Conservation (phyloP, 1,140 invertebrate genomes). For the Arion vulgaris region DNA sequence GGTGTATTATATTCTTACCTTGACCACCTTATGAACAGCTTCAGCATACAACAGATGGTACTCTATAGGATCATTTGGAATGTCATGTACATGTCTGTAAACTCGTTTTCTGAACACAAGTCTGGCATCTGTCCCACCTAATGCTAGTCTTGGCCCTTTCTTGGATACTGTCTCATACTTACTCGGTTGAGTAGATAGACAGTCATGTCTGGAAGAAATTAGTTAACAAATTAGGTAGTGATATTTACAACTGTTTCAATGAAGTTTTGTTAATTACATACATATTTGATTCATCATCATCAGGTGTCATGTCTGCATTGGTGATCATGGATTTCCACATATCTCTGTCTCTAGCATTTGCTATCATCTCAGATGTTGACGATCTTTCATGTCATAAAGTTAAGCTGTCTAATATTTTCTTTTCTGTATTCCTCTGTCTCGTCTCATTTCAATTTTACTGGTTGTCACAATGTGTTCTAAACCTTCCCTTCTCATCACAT, state of each 20-base stretch:
- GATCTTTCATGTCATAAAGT: too few relatives aligned
- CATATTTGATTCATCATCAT: too few relatives aligned
- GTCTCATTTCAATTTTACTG: too few relatives aligned
- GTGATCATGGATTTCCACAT: too few relatives aligned
- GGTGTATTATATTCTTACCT: slow-evolving; percentile 82
- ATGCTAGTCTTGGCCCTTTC: slow-evolving; percentile 67
- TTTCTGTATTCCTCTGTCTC: too few relatives aligned
- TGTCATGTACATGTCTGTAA: slow-evolving; percentile 88
- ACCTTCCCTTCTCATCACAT: too few relatives aligned
- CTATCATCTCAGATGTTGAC: too few relatives aligned
- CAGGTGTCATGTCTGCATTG: too few relatives aligned
- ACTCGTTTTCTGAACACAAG: slow-evolving; percentile 94
- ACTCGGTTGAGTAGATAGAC: slow-evolving; percentile 65
- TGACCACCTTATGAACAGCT: slow-evolving; percentile 93
- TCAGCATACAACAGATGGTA: slow-evolving; percentile 95
- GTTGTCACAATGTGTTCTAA: too few relatives aligned
- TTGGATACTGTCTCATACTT: slow-evolving; percentile 72
- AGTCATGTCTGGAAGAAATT: slow-evolving; percentile 55
- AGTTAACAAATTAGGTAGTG: slow-evolving; percentile 20
- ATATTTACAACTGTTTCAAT: not conserved
- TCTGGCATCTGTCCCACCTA: slow-evolving; percentile 87
- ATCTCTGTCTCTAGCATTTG: too few relatives aligned
- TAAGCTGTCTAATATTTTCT: too few relatives aligned
- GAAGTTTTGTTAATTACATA: not conserved
- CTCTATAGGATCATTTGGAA: slow-evolving; percentile 97